A percentile compares a stretch with the other conserved stretches of the same genome.
phyloP scores from a whole-genome alignment of 2,113 vertebrate species.

The Microcebus jonahi region DNA sequence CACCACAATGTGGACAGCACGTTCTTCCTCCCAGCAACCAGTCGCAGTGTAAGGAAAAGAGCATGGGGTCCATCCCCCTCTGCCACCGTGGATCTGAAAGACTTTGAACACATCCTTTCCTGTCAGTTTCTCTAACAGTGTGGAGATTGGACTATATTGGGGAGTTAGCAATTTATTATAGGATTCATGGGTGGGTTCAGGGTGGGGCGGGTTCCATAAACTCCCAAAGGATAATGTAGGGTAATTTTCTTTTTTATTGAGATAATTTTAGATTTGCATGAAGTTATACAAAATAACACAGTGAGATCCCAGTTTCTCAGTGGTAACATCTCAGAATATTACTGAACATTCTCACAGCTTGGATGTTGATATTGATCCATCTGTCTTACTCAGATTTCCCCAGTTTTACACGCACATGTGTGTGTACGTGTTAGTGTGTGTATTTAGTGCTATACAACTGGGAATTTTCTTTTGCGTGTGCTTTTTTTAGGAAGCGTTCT shows the following conservation, averaged over 20 bases:
- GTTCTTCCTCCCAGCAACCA: neutral
- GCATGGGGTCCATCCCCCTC: neutral
- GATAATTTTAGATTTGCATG: slow-evolving; percentile 3
- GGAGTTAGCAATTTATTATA: neutral
- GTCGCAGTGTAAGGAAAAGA: neutral
- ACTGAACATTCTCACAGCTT: neutral
- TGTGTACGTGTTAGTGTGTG: neutral
- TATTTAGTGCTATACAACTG: neutral
- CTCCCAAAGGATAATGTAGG: neutral
- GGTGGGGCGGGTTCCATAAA: neutral
- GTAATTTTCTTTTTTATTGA: neutral
- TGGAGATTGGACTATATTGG: neutral
- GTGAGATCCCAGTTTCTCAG: neutral
- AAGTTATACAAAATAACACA: slow-evolving; percentile 15
- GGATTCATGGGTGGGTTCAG: neutral
- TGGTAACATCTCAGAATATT: neutral
- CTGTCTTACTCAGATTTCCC: neutral
- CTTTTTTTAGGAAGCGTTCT: neutral
- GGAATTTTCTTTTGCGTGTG: slow-evolving; percentile 27
- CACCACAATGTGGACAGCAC: neutral
- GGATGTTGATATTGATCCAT: neutral
- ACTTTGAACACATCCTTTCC: neutral
- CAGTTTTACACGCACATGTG: neutral
- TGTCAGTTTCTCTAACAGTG: neutral
- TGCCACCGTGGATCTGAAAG: neutral